A percentile compares a stretch with the other conserved stretches of the same genome.
These are phyloP conservation scores for Lampropteryx suffumata DNA, from an alignment of 2,888 invertebrate species.

Conservation along the genomic window DNA sequence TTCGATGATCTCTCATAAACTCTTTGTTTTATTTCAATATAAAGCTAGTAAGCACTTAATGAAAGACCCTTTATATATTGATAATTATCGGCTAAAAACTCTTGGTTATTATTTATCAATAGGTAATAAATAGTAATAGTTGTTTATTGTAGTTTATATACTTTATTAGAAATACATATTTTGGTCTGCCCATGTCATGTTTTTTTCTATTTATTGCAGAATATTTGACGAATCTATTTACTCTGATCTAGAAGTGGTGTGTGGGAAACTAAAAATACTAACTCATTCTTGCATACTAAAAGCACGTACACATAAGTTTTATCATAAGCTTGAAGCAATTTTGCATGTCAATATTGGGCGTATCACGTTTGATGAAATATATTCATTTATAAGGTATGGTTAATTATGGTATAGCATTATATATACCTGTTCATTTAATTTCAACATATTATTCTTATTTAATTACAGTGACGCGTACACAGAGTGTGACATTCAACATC, in stretches of 20 bases:
- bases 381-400: slow-evolving; percentile 77
- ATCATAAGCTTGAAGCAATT: slow-evolving; percentile 78
- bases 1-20: too few relatives aligned
- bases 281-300: slow-evolving; percentile 84
- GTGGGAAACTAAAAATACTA: slow-evolving; percentile 81
- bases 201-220: slow-evolving; percentile 67
- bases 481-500: slow-evolving; percentile 72
- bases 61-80: too few relatives aligned
- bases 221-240: slow-evolving; percentile 84
- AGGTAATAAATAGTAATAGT: too few relatives aligned
- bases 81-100: too few relatives aligned
- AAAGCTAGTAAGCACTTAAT: too few relatives aligned
- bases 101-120: too few relatives aligned
- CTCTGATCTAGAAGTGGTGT: slow-evolving; percentile 83
- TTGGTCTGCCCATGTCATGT: slow-evolving; percentile 11
- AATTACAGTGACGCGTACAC: slow-evolving; percentile 75
- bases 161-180: too few relatives aligned
- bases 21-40: too few relatives aligned
- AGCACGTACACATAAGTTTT: slow-evolving; percentile 83
- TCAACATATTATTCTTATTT: slow-evolving; percentile 18
- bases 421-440: neutral
- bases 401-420: slow-evolving; percentile 3
- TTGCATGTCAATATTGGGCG: slow-evolving; percentile 78
- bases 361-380: slow-evolving; percentile 77
- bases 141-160: too few relatives aligned